Evolutionary conservation across 2,888 invertebrate species (phyloP).

Genomic region (Sericinus montela): DNA sequence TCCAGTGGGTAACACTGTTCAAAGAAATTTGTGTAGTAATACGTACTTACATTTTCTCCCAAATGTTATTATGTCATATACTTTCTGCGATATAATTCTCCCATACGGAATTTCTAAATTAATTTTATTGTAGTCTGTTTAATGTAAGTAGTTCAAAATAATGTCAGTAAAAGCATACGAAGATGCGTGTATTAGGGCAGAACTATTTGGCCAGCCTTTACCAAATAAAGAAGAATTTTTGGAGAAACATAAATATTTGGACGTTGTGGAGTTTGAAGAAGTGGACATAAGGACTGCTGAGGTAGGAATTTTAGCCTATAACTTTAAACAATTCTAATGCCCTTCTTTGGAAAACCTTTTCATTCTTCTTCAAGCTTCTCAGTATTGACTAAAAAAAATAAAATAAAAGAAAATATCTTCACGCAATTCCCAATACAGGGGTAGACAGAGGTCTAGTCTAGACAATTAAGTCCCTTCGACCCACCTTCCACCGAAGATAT

Average conservation of each 20-base stretch:
- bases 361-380: no score
- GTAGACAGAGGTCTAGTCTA: no score
- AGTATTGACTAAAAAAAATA: no score
- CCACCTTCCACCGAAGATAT: no score
- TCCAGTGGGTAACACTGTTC: constrained; percentile 22
- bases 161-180: constrained; percentile 85
- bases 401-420: no score
- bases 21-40: constrained; percentile 12
- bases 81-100: constrained; percentile 14
- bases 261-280: constrained; percentile 76
- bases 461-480: no score
- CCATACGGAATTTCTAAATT: no score
- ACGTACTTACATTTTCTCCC: not conserved
- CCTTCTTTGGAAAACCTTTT: no score
- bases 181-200: constrained; percentile 88
- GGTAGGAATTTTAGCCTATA: constrained; percentile 31
- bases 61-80: constrained; percentile 16
- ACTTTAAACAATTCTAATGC: no score
- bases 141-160: constrained; percentile 2
- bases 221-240: constrained; percentile 84
- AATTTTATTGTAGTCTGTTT: not conserved
- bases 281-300: constrained; percentile 67
- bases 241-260: constrained; percentile 74
- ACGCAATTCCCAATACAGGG: no score
- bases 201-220: constrained; percentile 84